A percentile compares a stretch with the other conserved stretches of the same genome.
phyloP scores from a whole-genome alignment of 2,797 vertebrate species.

The Helicolenus hilgendorfi region DNA sequence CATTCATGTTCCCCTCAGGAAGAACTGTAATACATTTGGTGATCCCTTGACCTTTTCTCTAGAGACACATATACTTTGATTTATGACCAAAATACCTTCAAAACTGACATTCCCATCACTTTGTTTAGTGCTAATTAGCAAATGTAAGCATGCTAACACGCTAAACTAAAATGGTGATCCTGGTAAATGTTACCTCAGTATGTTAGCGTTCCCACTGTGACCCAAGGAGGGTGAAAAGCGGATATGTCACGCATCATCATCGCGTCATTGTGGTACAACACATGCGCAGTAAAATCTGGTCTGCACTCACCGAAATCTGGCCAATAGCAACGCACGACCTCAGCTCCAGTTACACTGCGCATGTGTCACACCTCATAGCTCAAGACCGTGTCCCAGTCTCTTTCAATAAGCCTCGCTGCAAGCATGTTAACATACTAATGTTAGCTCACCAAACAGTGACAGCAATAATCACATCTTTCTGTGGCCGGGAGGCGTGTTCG shows the following conservation, averaged over 20 bases:
- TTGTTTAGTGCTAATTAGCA: not conserved
- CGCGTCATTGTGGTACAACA: too few species aligned
- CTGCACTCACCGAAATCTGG: too few species aligned
- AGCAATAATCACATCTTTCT: too few species aligned
- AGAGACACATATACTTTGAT: not conserved
- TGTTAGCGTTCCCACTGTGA: not conserved
- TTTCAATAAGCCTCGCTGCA: too few species aligned
- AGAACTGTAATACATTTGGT: not conserved
- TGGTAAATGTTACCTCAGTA: not conserved
- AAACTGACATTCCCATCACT: not conserved
- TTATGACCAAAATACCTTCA: not conserved
- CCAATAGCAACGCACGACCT: too few species aligned
- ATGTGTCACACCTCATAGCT: too few species aligned
- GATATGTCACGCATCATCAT: too few species aligned
- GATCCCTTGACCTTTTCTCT: not conserved
- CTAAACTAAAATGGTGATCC: not conserved
- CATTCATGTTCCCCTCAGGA: not conserved
- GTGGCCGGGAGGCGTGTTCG: too few species aligned
- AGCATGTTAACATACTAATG: not conserved
- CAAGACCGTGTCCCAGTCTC: too few species aligned
- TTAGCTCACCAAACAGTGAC: not conserved
- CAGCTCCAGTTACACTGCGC: too few species aligned
- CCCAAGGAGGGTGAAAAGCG: too few species aligned
- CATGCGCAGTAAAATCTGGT: too few species aligned
- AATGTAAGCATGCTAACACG: not conserved